phyloP scores from a whole-genome alignment of 2,888 invertebrate genomes.

The Galeruca laticollis region DNA sequence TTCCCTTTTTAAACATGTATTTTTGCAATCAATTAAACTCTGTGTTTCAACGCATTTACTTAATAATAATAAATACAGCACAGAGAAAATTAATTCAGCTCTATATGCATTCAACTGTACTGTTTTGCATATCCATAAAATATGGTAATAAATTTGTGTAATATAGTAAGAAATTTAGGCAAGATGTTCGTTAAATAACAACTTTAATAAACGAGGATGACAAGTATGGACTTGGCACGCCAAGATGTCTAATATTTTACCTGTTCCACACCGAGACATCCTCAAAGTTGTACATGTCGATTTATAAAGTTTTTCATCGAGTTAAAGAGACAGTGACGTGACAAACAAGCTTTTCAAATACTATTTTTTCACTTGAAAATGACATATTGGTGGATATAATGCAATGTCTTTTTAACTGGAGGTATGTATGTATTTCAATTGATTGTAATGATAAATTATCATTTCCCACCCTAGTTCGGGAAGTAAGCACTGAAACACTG shows the following conservation, averaged over 20 bases:
- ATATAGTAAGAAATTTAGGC: conserved; percentile 54
- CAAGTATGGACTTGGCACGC: conserved; percentile 59
- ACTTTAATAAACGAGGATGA: conserved; percentile 56
- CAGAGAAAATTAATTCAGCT: conserved; percentile 38
- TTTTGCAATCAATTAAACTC: not conserved
- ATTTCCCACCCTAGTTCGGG: no score
- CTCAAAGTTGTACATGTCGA: conserved; percentile 33
- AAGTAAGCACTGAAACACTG: no score
- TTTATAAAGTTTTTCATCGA: not conserved
- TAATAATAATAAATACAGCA: conserved; percentile 24
- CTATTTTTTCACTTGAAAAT: not conserved
- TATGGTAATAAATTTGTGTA: conserved; percentile 44
- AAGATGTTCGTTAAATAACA: conserved; percentile 57
- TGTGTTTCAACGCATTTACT: conserved; percentile 9
- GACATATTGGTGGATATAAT: no score
- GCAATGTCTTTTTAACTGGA: no score
- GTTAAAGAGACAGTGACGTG: not conserved
- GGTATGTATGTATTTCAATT: no score
- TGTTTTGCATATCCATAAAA: conserved; percentile 48
- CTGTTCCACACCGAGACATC: conserved; percentile 49
- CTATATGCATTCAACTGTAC: conserved; percentile 41
- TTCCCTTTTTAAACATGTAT: not conserved
- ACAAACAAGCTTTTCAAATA: not conserved
- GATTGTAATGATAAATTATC: no score
- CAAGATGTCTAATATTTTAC: conserved; percentile 52